phyloP scores from a whole-genome alignment of 1,140 invertebrate species.

The Microvelia longipes region DNA sequence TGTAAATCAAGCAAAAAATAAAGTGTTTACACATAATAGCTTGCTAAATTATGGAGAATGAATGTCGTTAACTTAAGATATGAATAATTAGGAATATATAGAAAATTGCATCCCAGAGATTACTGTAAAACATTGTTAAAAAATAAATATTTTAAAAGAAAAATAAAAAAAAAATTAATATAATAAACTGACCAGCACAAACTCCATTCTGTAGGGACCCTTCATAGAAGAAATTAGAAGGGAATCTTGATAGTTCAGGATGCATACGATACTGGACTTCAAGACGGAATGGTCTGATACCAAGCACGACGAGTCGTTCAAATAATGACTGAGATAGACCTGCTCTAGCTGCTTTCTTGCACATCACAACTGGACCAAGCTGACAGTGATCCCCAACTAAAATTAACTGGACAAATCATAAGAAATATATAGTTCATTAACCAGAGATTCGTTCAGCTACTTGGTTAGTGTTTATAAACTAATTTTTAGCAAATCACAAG shows the following conservation, averaged over 20 bases:
- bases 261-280: conserved; percentile 99
- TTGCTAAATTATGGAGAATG: no score
- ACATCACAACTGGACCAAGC: conserved; percentile 96
- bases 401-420: conserved; percentile 51
- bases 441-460: no score
- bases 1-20: no score
- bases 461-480: no score
- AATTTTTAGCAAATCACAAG: no score
- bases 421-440: no score
- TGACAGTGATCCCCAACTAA: conserved; percentile 98
- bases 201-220: conserved; percentile 97
- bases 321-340: conserved; percentile 95
- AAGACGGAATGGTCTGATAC: conserved; percentile 83
- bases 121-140: background rate
- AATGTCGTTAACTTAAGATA: no score
- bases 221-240: conserved; percentile 99
- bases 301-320: conserved; percentile 89
- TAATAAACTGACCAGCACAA: conserved; percentile 46
- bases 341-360: conserved; percentile 93
- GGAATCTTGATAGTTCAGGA: conserved; percentile 90
- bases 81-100: background rate
- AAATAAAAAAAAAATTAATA: background rate
- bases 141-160: background rate
- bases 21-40: no score
- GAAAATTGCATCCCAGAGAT: background rate